Conservation (phyloP, 1,140 invertebrate species). For the Saxidomus purpurata region DNA sequence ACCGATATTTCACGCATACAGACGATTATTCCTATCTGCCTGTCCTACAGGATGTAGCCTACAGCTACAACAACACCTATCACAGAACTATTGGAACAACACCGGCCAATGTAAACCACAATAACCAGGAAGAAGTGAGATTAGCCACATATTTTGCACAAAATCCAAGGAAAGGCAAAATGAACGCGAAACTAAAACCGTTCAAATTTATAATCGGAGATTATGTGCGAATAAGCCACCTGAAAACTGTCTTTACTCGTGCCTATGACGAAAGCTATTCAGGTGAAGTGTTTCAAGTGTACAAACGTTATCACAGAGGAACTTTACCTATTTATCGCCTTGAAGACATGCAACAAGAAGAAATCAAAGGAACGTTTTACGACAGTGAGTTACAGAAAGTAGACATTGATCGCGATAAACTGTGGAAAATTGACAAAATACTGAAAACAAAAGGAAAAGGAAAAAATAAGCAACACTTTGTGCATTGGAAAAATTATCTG, state of each 20-base stretch:
- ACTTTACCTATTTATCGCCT: slow-evolving; percentile 19
- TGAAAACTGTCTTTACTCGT: slow-evolving; percentile 23
- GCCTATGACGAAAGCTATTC: slow-evolving; percentile 13
- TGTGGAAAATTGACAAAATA: background rate
- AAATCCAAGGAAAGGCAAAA: background rate
- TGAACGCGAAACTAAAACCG: background rate
- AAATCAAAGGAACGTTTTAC: no score
- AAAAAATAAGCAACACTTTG: no score
- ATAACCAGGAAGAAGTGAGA: background rate
- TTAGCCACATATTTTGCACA: background rate
- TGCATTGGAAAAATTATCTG: no score
- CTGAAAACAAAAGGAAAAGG: background rate
- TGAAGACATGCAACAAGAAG: background rate
- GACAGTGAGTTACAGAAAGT: slow-evolving; percentile 36
- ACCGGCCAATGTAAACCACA: background rate
- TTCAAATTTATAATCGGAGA: no score
- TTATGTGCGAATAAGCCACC: slow-evolving; percentile 13
- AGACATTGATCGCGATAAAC: background rate
- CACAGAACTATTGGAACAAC: slow-evolving; percentile 34
- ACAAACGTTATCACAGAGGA: slow-evolving; percentile 32
- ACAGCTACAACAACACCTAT: slow-evolving; percentile 35
- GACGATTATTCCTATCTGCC: background rate
- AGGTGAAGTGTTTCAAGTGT: background rate
- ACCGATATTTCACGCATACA: no score
- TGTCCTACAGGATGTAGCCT: slow-evolving; percentile 18